Conservation (phyloP, 2,113 vertebrate genomes). For the Hydrochoerus hydrochaeris region DNA sequence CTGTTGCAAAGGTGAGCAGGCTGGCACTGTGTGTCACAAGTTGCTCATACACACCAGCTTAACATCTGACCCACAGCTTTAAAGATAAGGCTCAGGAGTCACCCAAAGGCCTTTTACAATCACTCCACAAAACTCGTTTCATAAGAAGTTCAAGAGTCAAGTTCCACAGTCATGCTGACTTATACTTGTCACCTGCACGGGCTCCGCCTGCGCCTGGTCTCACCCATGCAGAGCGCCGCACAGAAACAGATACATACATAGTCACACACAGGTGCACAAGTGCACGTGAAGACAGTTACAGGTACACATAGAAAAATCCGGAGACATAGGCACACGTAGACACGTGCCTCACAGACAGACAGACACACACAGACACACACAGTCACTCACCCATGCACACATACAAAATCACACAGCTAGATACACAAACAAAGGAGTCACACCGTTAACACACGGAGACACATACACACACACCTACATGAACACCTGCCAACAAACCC, state of each 20-base stretch:
- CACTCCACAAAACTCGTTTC: not conserved
- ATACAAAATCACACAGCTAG: not conserved
- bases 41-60: not conserved
- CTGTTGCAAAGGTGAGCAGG: fast-evolving
- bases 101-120: not conserved
- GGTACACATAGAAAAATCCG: not conserved
- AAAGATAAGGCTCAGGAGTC: not conserved
- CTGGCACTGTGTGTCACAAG: not conserved
- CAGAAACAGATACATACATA: not conserved
- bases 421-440: not conserved
- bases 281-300: not conserved
- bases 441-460: not conserved
- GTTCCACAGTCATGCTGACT: not conserved
- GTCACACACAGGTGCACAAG: not conserved
- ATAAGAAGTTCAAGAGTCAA: not conserved
- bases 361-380: not conserved
- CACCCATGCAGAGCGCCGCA: not conserved
- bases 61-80: not conserved
- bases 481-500: not conserved
- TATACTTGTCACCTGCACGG: not conserved
- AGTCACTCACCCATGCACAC: not conserved
- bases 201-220: not conserved
- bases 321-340: not conserved
- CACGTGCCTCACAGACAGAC: no score
- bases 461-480: not conserved